A percentile compares a stretch with the other conserved stretches of the same genome.
phyloP scores from a whole-genome alignment of 2,113 vertebrate genomes.

The Alectura lathami region DNA sequence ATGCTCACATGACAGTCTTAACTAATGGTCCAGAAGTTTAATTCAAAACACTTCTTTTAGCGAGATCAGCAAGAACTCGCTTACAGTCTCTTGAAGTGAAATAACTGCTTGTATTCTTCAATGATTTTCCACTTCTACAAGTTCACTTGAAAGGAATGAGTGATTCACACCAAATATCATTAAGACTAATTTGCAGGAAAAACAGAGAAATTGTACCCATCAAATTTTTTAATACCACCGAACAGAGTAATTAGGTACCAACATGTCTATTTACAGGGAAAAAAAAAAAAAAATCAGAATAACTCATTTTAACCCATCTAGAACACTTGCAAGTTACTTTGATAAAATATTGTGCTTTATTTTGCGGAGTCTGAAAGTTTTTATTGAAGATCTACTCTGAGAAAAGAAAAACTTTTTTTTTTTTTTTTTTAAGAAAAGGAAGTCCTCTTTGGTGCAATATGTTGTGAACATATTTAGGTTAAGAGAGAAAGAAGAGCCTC shows the following conservation, averaged over 20 bases:
- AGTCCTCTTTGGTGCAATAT: background rate
- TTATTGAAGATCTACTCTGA: background rate
- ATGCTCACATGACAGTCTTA: background rate
- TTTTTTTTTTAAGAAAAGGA: background rate
- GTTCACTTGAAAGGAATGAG: slow-evolving; percentile 21
- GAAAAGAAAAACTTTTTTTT: background rate
- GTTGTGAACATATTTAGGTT: background rate
- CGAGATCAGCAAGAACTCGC: slow-evolving; percentile 12
- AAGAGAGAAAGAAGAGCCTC: background rate
- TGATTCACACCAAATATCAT: background rate
- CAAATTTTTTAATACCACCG: background rate
- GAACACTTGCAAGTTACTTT: background rate
- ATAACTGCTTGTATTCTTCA: background rate
- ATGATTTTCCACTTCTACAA: background rate
- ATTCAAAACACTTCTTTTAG: background rate
- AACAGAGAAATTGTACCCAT: background rate
- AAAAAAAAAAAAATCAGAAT: background rate
- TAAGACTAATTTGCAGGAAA: background rate
- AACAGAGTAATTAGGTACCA: background rate
- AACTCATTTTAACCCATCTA: background rate
- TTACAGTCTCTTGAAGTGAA: slow-evolving; percentile 6
- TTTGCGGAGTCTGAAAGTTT: background rate
- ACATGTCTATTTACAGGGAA: background rate
- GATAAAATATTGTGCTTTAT: background rate
- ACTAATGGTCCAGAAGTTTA: background rate